phyloP scores from a whole-genome alignment of 2,888 invertebrate species.

The Limnephilus lunatus region DNA sequence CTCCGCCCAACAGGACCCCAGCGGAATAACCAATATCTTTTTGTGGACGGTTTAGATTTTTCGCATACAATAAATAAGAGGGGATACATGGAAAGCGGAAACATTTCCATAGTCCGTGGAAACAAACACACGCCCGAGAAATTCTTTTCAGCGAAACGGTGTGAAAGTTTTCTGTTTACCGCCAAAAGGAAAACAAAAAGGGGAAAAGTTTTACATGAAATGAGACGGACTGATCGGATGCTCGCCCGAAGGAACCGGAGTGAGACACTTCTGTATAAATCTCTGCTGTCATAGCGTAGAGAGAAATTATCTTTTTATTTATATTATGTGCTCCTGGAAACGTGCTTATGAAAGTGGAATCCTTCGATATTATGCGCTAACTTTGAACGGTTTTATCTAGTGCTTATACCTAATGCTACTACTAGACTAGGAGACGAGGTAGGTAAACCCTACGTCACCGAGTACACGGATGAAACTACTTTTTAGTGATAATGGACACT shows the following conservation, averaged over 20 bases:
- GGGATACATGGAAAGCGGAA: slow-evolving; percentile 54
- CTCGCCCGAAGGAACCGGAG: slow-evolving; percentile 43
- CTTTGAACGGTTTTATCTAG: not conserved
- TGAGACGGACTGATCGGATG: slow-evolving; percentile 65
- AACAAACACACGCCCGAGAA: slow-evolving; percentile 51
- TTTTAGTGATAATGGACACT: too few relatives aligned
- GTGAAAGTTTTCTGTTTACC: slow-evolving; percentile 64
- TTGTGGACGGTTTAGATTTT: slow-evolving; percentile 50
- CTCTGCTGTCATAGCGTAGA: slow-evolving; percentile 51
- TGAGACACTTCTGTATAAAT: slow-evolving; percentile 55
- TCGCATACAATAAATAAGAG: slow-evolving; percentile 54
- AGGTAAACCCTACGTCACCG: too few relatives aligned
- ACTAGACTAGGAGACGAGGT: too few relatives aligned
- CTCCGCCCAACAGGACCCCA: slow-evolving; percentile 40
- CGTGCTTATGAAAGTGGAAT: not conserved
- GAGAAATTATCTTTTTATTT: slow-evolving; percentile 44
- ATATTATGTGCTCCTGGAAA: slow-evolving; percentile 40
- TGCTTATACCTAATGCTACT: not conserved
- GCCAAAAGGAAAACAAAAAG: slow-evolving; percentile 62
- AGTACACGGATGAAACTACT: too few relatives aligned
- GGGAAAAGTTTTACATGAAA: slow-evolving; percentile 62
- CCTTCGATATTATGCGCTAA: not conserved
- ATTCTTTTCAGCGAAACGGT: slow-evolving; percentile 58
- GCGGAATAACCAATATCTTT: slow-evolving; percentile 44
- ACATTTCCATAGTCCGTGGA: slow-evolving; percentile 55